Percentiles rank a stretch among this genome's conserved stretches.
Evolutionary conservation across 2,888 invertebrate genomes (phyloP).

Genomic region (Platycheirus albimanus): DNA sequence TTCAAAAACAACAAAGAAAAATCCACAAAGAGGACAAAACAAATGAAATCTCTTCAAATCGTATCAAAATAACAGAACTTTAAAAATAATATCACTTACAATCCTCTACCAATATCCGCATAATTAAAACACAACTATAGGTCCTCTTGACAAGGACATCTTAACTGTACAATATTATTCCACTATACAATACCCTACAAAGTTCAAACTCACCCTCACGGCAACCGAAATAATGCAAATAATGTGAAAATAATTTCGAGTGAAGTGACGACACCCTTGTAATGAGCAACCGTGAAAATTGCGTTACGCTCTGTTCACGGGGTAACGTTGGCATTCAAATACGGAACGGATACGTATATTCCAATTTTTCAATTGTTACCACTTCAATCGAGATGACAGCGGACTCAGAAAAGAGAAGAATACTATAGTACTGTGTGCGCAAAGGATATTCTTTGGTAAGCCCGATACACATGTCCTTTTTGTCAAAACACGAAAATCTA

Average conservation of each 20-base stretch:
- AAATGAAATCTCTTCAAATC: conserved; percentile 20
- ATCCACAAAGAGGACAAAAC: conserved; percentile 8
- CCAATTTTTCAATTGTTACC: conserved; percentile 67
- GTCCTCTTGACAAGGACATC: conserved; percentile 50
- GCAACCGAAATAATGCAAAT: conserved; percentile 12
- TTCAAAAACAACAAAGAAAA: neutral
- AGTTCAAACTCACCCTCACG: conserved; percentile 34
- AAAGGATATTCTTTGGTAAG: conserved; percentile 44
- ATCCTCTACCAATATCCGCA: no score
- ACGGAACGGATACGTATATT: conserved; percentile 56
- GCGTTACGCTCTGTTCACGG: conserved; percentile 31
- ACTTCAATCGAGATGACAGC: conserved; percentile 69
- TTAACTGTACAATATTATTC: conserved; percentile 25
- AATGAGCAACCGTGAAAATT: conserved; percentile 71
- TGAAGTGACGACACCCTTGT: conserved; percentile 68
- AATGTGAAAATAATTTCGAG: conserved; percentile 62
- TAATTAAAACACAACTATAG: conserved; percentile 65
- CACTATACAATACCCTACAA: no score
- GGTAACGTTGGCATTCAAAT: neutral
- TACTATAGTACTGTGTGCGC: neutral
- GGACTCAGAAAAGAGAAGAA: conserved; percentile 22
- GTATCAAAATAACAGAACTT: conserved; percentile 48
- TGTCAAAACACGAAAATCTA: conserved; percentile 70
- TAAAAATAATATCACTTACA: conserved; percentile 58
- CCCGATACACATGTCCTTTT: conserved; percentile 70